phyloP scores from a whole-genome alignment of 1,140 invertebrate species.

The Heliconius eleuchia region DNA sequence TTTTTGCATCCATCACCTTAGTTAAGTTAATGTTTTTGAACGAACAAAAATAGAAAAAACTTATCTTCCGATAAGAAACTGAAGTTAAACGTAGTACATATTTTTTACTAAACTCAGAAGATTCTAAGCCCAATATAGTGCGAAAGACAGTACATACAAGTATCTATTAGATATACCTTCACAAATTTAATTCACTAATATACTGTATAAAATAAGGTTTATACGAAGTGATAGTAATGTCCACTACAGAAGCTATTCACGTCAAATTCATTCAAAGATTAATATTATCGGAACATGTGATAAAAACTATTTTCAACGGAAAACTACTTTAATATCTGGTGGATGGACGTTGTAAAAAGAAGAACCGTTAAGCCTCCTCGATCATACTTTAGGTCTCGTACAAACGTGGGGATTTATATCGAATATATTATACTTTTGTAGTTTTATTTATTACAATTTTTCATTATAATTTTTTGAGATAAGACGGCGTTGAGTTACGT shows the following conservation, averaged over 20 bases:
- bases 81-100: no score
- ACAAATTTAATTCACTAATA: no score
- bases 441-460: not conserved
- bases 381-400: conserved; percentile 13
- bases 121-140: no score
- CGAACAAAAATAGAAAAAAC: no score
- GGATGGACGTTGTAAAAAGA: not conserved
- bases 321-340: conserved; percentile 6
- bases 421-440: not conserved
- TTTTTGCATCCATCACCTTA: no score
- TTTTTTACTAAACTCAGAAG: no score
- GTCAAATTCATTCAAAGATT: conserved; percentile 7
- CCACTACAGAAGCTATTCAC: not conserved
- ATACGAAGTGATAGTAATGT: not conserved
- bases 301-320: conserved; percentile 5
- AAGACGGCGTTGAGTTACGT: no score
- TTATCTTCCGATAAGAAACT: no score
- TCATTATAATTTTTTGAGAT: not conserved
- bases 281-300: not conserved
- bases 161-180: no score
- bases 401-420: not conserved
- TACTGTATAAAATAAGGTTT: no score
- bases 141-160: no score
- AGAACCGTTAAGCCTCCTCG: conserved; percentile 6
- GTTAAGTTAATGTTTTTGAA: no score